Base-by-base conservation (phyloP, 2,797 vertebrate genomes). In the Picus viridis region DNA sequence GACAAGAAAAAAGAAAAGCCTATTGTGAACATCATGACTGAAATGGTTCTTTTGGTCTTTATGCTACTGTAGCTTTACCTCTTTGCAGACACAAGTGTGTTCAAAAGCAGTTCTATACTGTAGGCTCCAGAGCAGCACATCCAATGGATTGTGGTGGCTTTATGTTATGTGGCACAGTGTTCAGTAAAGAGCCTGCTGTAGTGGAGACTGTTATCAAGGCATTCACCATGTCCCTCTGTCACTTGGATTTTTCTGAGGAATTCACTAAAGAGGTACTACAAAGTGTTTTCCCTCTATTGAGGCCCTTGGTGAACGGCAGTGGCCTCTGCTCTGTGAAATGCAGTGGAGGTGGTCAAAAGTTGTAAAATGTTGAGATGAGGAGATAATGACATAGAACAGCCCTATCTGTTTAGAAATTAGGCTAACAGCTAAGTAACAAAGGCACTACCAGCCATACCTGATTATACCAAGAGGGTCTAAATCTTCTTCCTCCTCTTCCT, bases 381-480 rank as follows among this genome's bases (percentile, higher is more conserved):
- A 13, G 9, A 77, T 12, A 68, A 34, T 82, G 64, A 67, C 27
- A 80, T 2, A 30, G 4, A 93, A 67, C 12, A 79, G 68, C 20
- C 12, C 47, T 68, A 49, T 32, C 30, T 62, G 15, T 72, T 59
- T 14, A 63, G 41, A 76, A 85, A 86, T 20, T 34, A 63, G 23
- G 14, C 36, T 75, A 83, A 78, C 83, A 69, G 36, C 6, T n/a
- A 82, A 89, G 29, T 16, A 74, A 71, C 11, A 41, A 86, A 54
- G 27, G 59, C 51, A 83, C 49, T 16, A 53, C 34, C 64, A 79
- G 54, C 72, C 97, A 87, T 97, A 98, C 98, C 97, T 97, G 53
- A 98, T 93, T 95, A 98, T 97, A 77, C 98, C 98, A 92, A 98
- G 97, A 17, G 98, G 98, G 54, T 98, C 98, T 79, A 98, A 87